Evolutionary conservation across 2,113 vertebrate species (phyloP).

Genomic region (Rhea americana): DNA sequence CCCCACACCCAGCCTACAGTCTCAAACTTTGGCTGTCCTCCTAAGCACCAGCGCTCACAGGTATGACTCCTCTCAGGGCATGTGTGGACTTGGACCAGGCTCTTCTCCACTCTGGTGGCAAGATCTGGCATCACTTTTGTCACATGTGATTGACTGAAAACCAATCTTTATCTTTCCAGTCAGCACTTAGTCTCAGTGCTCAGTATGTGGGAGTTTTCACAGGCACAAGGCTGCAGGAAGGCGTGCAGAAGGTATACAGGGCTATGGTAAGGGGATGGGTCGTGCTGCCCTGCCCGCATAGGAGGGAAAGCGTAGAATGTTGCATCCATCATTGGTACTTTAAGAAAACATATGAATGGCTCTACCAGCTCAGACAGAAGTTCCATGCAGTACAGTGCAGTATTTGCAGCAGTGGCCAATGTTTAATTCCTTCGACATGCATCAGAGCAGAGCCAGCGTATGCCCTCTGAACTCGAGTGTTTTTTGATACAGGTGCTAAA

Average conservation of each 20-base stretch:
- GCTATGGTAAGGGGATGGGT: background rate
- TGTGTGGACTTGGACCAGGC: background rate
- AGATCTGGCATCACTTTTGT: background rate
- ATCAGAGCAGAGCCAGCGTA: background rate
- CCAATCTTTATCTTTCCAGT: background rate
- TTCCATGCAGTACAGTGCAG: background rate
- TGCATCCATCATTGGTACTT: background rate
- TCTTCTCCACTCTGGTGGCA: background rate
- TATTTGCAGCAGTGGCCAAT: background rate
- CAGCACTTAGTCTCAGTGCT: background rate
- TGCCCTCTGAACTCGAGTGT: rapidly evolving
- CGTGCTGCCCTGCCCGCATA: background rate
- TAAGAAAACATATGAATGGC: background rate
- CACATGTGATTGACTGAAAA: background rate
- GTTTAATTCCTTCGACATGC: background rate
- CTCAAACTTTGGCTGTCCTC: background rate
- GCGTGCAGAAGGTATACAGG: background rate
- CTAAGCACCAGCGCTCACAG: background rate
- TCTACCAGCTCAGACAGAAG: background rate
- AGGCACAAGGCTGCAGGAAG: background rate
- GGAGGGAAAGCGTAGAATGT: background rate
- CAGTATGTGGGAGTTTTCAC: background rate
- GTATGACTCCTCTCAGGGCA: background rate
- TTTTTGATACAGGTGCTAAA: background rate
- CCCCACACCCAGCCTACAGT: background rate